Conservation (phyloP, 1,140 invertebrate genomes). For the Drosophila nigrodunni region DNA sequence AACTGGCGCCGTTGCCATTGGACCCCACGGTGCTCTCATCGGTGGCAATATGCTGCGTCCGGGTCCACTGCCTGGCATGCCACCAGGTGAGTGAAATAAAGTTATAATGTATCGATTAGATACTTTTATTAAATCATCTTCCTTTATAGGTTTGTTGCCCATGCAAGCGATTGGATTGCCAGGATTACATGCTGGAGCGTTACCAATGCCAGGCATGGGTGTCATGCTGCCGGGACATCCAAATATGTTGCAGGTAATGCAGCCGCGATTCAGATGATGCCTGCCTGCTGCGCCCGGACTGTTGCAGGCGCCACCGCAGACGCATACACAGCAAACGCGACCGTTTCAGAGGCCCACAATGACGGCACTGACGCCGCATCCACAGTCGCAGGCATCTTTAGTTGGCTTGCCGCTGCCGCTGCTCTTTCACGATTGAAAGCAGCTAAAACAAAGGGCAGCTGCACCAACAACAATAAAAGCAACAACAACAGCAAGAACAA, state of each 20-base stretch:
- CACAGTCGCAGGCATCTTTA: slow-evolving; percentile 51
- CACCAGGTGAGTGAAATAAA: slow-evolving; percentile 88
- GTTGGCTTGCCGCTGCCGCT: slow-evolving; percentile 65
- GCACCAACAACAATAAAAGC: slow-evolving; percentile 9
- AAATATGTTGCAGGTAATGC: slow-evolving; percentile 89
- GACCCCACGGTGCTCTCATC: slow-evolving; percentile 89
- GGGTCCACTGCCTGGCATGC: slow-evolving; percentile 87
- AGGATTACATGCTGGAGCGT: slow-evolving; percentile 86
- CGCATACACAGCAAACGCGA: slow-evolving; percentile 49
- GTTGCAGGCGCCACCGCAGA: slow-evolving; percentile 68
- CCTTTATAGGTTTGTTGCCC: slow-evolving; percentile 63
- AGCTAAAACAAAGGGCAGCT: neutral
- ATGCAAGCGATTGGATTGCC: slow-evolving; percentile 85
- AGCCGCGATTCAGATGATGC: slow-evolving; percentile 92
- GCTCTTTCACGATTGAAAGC: slow-evolving; percentile 69
- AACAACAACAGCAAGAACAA: slow-evolving; percentile 17
- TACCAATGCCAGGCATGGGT: slow-evolving; percentile 88
- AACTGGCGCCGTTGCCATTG: slow-evolving; percentile 89
- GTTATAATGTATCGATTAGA: neutral
- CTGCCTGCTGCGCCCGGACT: slow-evolving; percentile 82
- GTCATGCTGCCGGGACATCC: slow-evolving; percentile 89
- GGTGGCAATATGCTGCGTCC: slow-evolving; percentile 91
- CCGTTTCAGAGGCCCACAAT: slow-evolving; percentile 56
- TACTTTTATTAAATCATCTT: neutral
- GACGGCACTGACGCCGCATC: slow-evolving; percentile 27